Evolutionary conservation across 2,888 invertebrate genomes (phyloP).

Genomic region (Heliconius charithonia): DNA sequence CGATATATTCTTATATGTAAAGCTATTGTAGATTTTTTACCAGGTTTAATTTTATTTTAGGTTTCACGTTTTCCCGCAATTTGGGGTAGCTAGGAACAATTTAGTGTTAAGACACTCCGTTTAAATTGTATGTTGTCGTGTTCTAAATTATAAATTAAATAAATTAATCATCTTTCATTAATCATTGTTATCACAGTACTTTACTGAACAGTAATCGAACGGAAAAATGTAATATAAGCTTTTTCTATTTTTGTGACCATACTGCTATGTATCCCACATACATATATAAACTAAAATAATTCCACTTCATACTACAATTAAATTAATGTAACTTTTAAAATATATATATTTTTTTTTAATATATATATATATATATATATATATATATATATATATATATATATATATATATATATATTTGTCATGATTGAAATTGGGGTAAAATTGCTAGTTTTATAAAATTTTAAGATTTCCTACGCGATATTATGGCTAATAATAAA

Average conservation of each 20-base stretch:
- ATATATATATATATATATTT: no score
- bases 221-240: no score
- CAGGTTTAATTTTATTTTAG: background rate
- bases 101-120: background rate
- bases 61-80: background rate
- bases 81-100: background rate
- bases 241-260: background rate
- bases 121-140: background rate
- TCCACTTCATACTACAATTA: no score
- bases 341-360: no score
- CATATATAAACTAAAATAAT: no score
- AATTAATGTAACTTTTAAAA: no score
- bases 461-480: constrained; percentile 13
- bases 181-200: background rate
- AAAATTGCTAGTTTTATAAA: constrained; percentile 12
- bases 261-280: background rate
- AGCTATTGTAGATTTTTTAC: no score
- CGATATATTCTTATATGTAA: background rate
- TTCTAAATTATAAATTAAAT: background rate
- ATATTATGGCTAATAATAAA: constrained; percentile 21
- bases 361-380: no score
- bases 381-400: background rate
- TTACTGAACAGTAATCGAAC: no score
- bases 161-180: background rate
- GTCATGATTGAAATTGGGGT: background rate